Base-by-base conservation (phyloP, 2,888 invertebrate species). In the Drosophila macrothrix region DNA sequence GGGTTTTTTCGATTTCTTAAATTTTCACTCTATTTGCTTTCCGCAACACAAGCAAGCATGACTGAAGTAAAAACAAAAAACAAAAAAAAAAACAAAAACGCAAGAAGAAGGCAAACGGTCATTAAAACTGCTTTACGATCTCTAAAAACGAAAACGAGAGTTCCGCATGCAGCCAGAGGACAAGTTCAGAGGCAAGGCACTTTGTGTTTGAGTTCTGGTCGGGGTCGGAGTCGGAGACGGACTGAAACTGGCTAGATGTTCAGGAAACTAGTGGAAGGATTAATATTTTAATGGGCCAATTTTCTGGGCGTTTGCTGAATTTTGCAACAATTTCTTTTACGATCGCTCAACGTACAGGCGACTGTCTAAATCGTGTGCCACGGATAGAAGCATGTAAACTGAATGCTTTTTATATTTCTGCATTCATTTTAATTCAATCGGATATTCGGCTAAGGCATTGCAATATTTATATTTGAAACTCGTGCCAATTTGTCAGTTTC, bases 321-420 rank as follows among this genome's bases (percentile, higher is more conserved):
- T 78, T 77, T 89, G 87, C 89, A 90, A 85, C 90, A 90, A 90
- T 87, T 80, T 87, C 78, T 76, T 87, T 87, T 70, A 87, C 62
- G 82, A 73, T 75, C 61, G 31, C 14, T 19, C 43, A 77, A 53
- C 39, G 39, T 39, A n/a, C 37, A 5, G 39, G 25, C 19, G 22
- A 10, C 28, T 43, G 49, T 4, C 28, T 2, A 50, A 64, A n/a
- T 28, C n/a, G 39, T 22, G 9, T n/a, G 54, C 25, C 28, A 50
- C 3, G 25, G 7, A 25, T 16, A 2, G 14, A 4, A 46, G 7
- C 25, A 25, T 25, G 25, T 25, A 16, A 46, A 4, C 46, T 4
- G 25, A 46, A 25, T 16, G 4, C 1, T 46, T 25, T 46, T 46
- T 16, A 4, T 16, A 9, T 16, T 25, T 46, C 16, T 9, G 16